Evolutionary conservation across 2,113 vertebrate species (phyloP), one percentile per base, ranked within the genome.

Genomic region (Circaetus gallicus): DNA sequence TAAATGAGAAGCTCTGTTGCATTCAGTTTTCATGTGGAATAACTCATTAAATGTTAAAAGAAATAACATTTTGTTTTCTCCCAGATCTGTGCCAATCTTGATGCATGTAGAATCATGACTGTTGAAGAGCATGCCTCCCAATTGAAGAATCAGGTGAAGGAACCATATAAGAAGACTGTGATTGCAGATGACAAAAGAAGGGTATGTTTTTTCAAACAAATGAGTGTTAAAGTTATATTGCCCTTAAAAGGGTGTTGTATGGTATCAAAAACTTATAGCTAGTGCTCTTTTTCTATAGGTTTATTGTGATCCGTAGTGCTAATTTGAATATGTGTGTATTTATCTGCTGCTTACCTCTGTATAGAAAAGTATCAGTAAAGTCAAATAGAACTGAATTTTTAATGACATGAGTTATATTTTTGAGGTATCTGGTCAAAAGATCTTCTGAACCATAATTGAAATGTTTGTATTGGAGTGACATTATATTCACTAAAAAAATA

Each of bases 21-120:
- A 67, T 90, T 90, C 49, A 11, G 10, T 77, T 89, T 92, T 86
- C 20, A 38, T 34, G 20, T 86, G 26, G 42, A 95, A 81, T 62
- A 83, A 52, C 11, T 80, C 21, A 53, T 76, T 72, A 47, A 65
- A 24, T 49, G 21, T 56, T 62, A 43, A 56, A 87, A 84, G 74
- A 74, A 94, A 43, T 63, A 88, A 76, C 28, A 71, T 49, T 58
- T 24, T 93, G 3, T 89, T 70, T 95, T 94, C 94, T 97, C 95
- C 25, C 93, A 99, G 99, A 99, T 99, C 86, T 99, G 99, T 96
- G 99, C 99, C 82, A 99, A 99, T 97, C 98, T 99, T 90, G 99
- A 99, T 90, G 99, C 99, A n/a, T 95, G 66, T 90, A 98, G 96
- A 90, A 99, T 99, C 94, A 99, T 99, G 99, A 99, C 99, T 17